Evolutionary conservation across 2,888 invertebrate species (phyloP), one percentile per base, ranked within the genome.

Genomic region (Rotaria macrura): DNA sequence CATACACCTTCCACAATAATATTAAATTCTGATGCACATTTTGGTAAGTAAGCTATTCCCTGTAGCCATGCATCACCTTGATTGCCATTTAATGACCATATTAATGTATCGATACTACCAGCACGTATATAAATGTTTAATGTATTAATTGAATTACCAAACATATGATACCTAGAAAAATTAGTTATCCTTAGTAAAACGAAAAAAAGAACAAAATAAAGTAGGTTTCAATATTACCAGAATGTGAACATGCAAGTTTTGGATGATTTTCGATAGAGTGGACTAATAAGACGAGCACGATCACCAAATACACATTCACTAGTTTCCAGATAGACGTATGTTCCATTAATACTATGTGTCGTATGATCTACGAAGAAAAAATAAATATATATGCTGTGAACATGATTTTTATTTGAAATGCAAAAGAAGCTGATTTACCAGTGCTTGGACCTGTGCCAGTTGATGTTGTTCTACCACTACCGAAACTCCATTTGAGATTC

Each of bases 111-210:
- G 43, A 79, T 49, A 23, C n/a, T 25, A 43, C 29, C 74, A 25
- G 72, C 34, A 34, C 85, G 83, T 43, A 34, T 83, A 47, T 74
- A 88, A 34, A 90, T 87, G 79, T 88, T 89, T 7, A 90, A 88
- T 20, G 88, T 88, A 87, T 88, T 89, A 29, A 89, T 87, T 43
- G 89, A 88, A 20, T 85, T 85, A 20, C 90, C 90, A 85, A 88
- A 88, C 90, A 90, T 90, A 87, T 89, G 89, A 87, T 89, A 90
- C 89, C 89, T 79, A 43, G 14, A 89, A 87, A 89, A n/a, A n/a
- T n/a, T n/a, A n/a, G n/a, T n/a, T n/a, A n/a, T n/a, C n/a, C n/a
- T n/a, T n/a, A n/a, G n/a, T 14, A 9, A 47, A 89, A 43, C 40
- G 10, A 38, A 40, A 40, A 23, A 9, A n/a, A n/a, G 25, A 86